Base-by-base conservation (phyloP, 2,113 vertebrate species). In the Antechinus stuartii region DNA sequence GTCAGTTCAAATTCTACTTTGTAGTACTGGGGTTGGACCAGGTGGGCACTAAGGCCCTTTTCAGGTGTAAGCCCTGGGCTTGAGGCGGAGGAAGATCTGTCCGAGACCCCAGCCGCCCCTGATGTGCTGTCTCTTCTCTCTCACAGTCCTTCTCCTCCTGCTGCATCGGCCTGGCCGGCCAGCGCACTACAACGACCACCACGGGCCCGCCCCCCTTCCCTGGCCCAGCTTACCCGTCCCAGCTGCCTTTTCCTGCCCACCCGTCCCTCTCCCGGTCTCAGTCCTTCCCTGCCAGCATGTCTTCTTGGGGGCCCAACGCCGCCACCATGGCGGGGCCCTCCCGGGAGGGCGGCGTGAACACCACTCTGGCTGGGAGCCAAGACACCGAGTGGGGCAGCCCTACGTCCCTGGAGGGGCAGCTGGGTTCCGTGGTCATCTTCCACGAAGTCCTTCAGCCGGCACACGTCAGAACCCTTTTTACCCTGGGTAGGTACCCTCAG, bases 331-430 rank as follows among this genome's bases (percentile, higher is more conserved):
- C 91, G 1, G 96, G 98, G 90, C 97, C 97, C 8, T 97, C 98
- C 30, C 98, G 98, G 0, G 99, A 99, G 61, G 98, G 98, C 6
- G 95, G 98, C 0, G 98, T 99, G 96, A 99, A 99, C 97, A 99
- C 99, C 94, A 99, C 99, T 0, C 98, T 99, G 0, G 99, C 99
- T 0, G 99, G 99, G 35, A 99, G 99, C 54, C 99, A 99, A 98
- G 99, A 99, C 98, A 99, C 98, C 0, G 99, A 99, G 93, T 99
- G 99, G 99, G 99, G 99, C n/a, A 99, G 99, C 46, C 99, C 99
- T n/a, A 99, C 99, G 0, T 99, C 99, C 3, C 98, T 99, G 91
- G 99, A 99, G 91, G 99, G 99, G 0, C 99, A 99, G 95, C 98
- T 99, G 52, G 99, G 99, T 90, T 99, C 99, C 0, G 99, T 99